Percentiles rank a stretch among this genome's conserved stretches.
These are phyloP conservation scores for Drosophila merina DNA, from an alignment of 2,888 invertebrate genomes.

Conservation along the genomic window DNA sequence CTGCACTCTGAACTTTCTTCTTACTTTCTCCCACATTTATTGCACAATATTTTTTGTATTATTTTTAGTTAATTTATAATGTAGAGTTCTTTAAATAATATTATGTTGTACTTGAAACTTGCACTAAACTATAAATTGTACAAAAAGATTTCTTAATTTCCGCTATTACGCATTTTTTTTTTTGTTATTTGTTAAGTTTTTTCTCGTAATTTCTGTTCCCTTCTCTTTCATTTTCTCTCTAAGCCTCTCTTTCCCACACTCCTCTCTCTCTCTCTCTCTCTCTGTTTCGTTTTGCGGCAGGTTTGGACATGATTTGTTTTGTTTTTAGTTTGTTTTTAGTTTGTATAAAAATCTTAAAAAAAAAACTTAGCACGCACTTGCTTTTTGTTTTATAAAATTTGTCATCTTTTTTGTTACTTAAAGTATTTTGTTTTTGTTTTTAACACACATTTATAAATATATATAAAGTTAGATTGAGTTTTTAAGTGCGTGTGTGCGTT, in stretches of 20 bases:
- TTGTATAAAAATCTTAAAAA: slow-evolving; percentile 6
- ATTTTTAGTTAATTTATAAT: slow-evolving; percentile 28
- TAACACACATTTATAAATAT: slow-evolving; percentile 21
- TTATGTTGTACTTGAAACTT: slow-evolving; percentile 53
- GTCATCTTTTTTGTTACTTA: not conserved
- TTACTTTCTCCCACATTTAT: slow-evolving; percentile 41
- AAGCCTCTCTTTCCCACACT: not conserved
- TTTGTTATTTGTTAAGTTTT: slow-evolving; percentile 25
- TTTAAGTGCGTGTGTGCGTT: slow-evolving; percentile 28
- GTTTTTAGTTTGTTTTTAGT: not conserved
- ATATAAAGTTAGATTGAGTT: slow-evolving; percentile 29
- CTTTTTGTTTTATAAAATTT: slow-evolving; percentile 6
- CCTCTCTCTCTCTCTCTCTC: not conserved
- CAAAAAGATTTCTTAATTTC: slow-evolving; percentile 45
- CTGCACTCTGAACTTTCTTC: slow-evolving; percentile 29
- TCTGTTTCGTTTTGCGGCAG: not conserved
- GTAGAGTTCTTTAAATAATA: slow-evolving; percentile 39
- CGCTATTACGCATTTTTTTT: not conserved
- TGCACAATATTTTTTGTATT: slow-evolving; percentile 32
- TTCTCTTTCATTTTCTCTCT: slow-evolving; percentile 2
- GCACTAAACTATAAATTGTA: slow-evolving; percentile 52
- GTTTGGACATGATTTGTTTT: not conserved
- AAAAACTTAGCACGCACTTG: slow-evolving; percentile 14
- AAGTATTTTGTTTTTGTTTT: slow-evolving; percentile 8
- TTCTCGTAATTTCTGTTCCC: not conserved